Percentiles rank a stretch among this genome's conserved stretches.
Evolutionary conservation across 1,140 invertebrate genomes (phyloP).

Genomic region (Callitettix versicolor): DNA sequence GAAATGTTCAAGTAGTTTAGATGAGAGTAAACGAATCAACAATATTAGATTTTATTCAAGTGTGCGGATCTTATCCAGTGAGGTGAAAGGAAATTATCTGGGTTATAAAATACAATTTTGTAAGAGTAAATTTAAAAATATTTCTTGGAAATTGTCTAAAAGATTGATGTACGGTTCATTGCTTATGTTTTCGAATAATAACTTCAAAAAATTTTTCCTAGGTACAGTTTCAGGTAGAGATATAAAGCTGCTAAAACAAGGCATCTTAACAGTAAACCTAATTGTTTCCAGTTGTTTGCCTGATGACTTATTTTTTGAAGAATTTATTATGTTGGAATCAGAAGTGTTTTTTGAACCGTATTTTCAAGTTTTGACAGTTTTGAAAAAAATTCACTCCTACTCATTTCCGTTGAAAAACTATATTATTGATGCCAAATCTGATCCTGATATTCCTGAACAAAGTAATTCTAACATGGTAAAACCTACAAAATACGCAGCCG

Average conservation of each 20-base stretch:
- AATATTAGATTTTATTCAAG: too few relatives aligned
- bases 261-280: not conserved
- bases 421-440: conserved; percentile 38
- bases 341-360: conserved; percentile 58
- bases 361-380: conserved; percentile 44
- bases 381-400: conserved; percentile 40
- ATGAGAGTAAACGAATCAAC: too few relatives aligned
- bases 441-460: not conserved
- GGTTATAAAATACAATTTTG: too few relatives aligned
- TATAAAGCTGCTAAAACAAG: conserved; percentile 19
- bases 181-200: conserved; percentile 52
- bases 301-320: conserved; percentile 31
- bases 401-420: conserved; percentile 51
- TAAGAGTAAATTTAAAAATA: too few relatives aligned
- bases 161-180: conserved; percentile 56
- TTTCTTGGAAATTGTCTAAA: too few relatives aligned
- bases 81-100: too few relatives aligned
- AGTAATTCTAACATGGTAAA: too few relatives aligned
- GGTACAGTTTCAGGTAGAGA: conserved; percentile 31
- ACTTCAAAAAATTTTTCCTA: conserved; percentile 40
- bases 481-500: too few relatives aligned
- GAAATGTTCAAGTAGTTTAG: conserved; percentile 3
- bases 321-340: conserved; percentile 49
- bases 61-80: too few relatives aligned
- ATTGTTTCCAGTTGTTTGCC: conserved; percentile 25